phyloP scores from a whole-genome alignment of 2,888 invertebrate species.

The Chrysodeixis includens region DNA sequence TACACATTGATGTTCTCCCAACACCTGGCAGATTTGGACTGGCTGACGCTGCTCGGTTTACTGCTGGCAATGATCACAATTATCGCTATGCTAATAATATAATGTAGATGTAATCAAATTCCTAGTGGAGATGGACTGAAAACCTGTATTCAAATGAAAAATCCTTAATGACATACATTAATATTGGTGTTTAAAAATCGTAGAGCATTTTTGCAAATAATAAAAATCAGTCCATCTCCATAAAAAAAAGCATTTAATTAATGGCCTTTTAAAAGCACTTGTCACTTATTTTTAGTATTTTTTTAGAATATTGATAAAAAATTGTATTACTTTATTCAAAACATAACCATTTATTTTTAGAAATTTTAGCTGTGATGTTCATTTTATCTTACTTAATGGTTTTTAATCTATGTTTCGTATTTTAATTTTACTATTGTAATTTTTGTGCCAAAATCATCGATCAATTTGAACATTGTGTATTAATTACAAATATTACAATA shows the following conservation, averaged over 20 bases:
- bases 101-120: constrained; percentile 61
- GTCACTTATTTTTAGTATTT: constrained; percentile 10
- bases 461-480: constrained; percentile 20
- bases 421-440: constrained; percentile 24
- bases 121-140: constrained; percentile 15
- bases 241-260: constrained; percentile 31
- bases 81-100: constrained; percentile 91
- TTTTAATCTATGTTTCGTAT: constrained; percentile 44
- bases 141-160: neutral
- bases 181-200: neutral
- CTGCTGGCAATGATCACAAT: constrained; percentile 93
- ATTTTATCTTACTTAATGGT: constrained; percentile 51
- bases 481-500: too few relatives aligned
- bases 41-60: constrained; percentile 93
- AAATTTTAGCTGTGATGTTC: constrained; percentile 66
- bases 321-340: constrained; percentile 7
- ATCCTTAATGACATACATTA: neutral
- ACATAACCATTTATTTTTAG: constrained; percentile 25
- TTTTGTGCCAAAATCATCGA: constrained; percentile 56
- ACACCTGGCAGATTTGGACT: constrained; percentile 92
- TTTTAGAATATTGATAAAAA: constrained; percentile 8
- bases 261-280: constrained; percentile 21
- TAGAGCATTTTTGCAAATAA: neutral
- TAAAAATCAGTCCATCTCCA: constrained; percentile 20
- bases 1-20: constrained; percentile 92